Conservation (phyloP, 2,113 vertebrate genomes). For the Zonotrichia leucophrys region DNA sequence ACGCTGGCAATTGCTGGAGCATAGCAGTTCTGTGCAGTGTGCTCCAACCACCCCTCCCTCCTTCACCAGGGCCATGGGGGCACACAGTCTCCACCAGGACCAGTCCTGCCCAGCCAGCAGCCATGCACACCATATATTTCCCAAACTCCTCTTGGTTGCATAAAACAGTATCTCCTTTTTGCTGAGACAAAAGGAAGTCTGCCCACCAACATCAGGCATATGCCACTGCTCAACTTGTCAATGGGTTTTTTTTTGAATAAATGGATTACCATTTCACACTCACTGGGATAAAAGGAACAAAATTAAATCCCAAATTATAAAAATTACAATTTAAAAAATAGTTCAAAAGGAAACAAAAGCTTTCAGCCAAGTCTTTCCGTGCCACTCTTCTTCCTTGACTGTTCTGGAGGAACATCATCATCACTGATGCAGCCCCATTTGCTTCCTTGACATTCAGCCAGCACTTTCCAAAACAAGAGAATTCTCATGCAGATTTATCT, state of each 20-base stretch:
- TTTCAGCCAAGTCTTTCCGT: neutral
- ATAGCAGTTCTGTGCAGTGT: neutral
- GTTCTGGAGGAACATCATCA: neutral
- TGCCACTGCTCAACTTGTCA: neutral
- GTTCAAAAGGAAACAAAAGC: neutral
- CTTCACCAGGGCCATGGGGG: neutral
- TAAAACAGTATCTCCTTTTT: neutral
- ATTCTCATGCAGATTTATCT: neutral
- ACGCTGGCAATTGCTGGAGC: neutral
- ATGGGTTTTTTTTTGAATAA: neutral
- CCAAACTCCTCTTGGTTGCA: neutral
- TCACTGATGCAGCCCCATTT: neutral
- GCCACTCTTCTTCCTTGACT: neutral
- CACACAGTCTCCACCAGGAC: neutral
- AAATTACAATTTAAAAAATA: neutral
- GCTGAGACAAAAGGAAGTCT: neutral
- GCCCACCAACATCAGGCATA: neutral
- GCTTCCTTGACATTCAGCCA: neutral
- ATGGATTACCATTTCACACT: neutral
- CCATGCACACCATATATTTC: fast-evolving
- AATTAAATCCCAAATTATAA: neutral
- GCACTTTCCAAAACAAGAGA: neutral
- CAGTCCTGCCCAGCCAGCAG: neutral
- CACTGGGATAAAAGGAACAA: neutral
- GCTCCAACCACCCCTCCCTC: neutral